Base-by-base conservation (phyloP, 1,140 invertebrate species). In the Cyphomyrmex costatus region DNA sequence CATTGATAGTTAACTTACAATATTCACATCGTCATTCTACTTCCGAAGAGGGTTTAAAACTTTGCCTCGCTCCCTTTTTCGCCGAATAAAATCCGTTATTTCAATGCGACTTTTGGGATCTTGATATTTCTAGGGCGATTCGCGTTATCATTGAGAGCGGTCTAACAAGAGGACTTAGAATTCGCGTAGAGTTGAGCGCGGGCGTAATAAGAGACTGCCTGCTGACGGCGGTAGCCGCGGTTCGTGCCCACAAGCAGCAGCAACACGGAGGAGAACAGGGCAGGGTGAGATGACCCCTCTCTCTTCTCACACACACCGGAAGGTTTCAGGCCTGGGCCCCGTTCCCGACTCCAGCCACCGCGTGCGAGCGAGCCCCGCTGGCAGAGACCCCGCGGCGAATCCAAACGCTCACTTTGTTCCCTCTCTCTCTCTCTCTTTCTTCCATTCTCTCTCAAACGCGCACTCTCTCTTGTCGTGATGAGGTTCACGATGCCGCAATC, bases 201-300 rank as follows among this genome's bases (percentile, higher is more conserved):
- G 91, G 91, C 91, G 91, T 92, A 92, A 92, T 92, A 89, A 92
- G 91, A 92, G 91, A 92, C 91, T 92, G 91, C 80, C 80, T 82
- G 90, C 89, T 90, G 91, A 92, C 88, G 88, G 91, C 86, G 85
- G 91, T 91, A 92, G 91, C 91, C 58, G 80, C 80, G 73, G 77
- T 89, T 92, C 85, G 89, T 92, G 91, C 86, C 91, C 88, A 89
- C 91, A 70, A 91, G 87, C 88, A 61, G 88, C 74, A 82, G 85
- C 86, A 89, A 82, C 79, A 71, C 73, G 76, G 85, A 78, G 83
- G 63, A 66, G 63, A 88, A 83, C 88, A 70, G 88, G 68, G 78
- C 79, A 77, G 70, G 74, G 79, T 82, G 66, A 83, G 83, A 83
- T 46, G 58, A 42, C 88, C 88, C 91, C 91, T 90, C 88, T 91